Base-by-base conservation (phyloP, 64 coral and sea anemone genomes). In the Platygyra sinensis region DNA sequence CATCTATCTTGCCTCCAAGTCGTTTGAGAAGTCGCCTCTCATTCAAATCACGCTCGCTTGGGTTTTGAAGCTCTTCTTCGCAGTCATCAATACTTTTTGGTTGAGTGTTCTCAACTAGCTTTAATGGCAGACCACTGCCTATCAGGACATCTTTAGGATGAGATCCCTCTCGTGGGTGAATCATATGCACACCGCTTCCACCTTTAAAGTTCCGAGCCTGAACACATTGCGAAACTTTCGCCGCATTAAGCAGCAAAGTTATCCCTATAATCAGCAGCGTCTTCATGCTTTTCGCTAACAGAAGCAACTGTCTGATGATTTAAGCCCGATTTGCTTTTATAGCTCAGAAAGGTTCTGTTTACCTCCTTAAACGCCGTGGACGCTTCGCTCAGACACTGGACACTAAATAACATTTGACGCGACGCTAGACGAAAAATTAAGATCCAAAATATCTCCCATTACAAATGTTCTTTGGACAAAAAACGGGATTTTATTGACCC, bases 401-500 rank as follows among this genome's bases (percentile, higher is more conserved):
- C 15, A 85, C 61, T 85, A 85, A 46, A 85, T 71, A 85, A 85
- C 36, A 69, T 71, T 85, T 85, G 81, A 33, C 81, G 81, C 81
- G 81, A 85, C 81, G 36, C 38, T 22, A 61, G 81, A 38, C 81
- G 62, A 51, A 50, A 71, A 85, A 85, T 71, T 69, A n/a, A 85
- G 33, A 38, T 33, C 7, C 60, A 24, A 8, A 24, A 33, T 50
- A 39, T 85, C 81, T 85, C 81, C 39, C 81, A 69, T 85, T 85
- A 85, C 81, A 85, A 38, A 67, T 11, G 81, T 64, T 60, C 42
- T 61, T 31, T 63, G 62, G 63, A 12, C 81, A 63, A 51, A 85
- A 46, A 52, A 12, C 33, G 33, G 29, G 10, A 62, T 57, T 46
- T 62, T 81, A 81, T 81, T 71, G 81, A 85, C 81, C 81, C 38